These are phyloP conservation scores for Prinia subflava DNA, from an alignment of 2,113 vertebrate species.

Conservation along the genomic window DNA sequence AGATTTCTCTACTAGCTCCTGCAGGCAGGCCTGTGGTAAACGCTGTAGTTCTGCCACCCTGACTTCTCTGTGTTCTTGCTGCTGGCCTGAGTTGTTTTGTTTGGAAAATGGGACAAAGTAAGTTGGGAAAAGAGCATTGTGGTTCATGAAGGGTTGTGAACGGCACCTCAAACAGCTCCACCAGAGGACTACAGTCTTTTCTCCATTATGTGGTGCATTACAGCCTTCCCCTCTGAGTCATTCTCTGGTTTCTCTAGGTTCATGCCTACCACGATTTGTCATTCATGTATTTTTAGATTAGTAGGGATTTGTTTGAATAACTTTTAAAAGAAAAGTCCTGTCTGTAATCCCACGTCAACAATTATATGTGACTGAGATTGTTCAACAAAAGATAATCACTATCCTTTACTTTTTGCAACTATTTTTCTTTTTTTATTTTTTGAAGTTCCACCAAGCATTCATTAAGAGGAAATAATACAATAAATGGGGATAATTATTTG, in stretches of 20 bases:
- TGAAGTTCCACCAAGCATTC: not conserved
- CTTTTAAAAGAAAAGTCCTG: not conserved
- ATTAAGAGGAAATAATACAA: not conserved
- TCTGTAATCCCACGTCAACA: not conserved
- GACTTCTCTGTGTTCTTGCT: not conserved
- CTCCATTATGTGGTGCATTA: not conserved
- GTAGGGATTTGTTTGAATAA: not conserved
- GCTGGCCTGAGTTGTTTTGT: not conserved
- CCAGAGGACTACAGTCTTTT: not conserved
- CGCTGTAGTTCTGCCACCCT: not conserved
- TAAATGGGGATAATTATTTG: not conserved
- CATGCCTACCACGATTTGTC: not conserved
- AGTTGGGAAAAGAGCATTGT: not conserved
- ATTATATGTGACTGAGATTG: rapidly evolving
- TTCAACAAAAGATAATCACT: not conserved
- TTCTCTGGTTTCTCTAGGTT: not conserved
- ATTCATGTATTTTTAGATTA: not conserved
- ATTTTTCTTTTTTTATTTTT: not conserved
- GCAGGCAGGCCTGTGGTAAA: not conserved
- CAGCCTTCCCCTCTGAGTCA: not conserved
- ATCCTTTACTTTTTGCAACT: not conserved
- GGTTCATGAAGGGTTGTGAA: not conserved
- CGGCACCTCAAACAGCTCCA: not conserved
- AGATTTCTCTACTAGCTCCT: not conserved
- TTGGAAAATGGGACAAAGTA: not conserved